Conservation (phyloP, 2,797 vertebrate genomes). For the Pempheris klunzingeri region DNA sequence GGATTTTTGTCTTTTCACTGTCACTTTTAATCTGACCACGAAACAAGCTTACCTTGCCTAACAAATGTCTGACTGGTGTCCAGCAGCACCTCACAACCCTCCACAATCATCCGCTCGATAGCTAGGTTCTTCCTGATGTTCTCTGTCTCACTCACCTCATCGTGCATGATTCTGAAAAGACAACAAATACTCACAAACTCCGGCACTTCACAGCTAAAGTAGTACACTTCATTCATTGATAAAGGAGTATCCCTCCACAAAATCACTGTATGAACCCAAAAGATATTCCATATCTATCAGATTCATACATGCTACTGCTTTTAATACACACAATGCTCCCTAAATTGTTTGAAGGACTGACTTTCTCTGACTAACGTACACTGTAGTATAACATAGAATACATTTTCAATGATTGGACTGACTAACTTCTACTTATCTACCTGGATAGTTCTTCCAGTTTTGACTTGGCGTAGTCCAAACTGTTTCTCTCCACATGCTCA, state of each 20-base stretch:
- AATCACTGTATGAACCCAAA: neutral
- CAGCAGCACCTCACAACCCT: constrained; percentile 97
- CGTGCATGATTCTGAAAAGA: constrained; percentile 94
- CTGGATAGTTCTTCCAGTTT: constrained; percentile 98
- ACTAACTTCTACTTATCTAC: constrained; percentile 72
- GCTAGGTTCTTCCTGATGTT: constrained; percentile 98
- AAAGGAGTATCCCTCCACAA: neutral
- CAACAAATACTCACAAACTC: neutral
- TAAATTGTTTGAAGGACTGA: neutral
- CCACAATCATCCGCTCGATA: constrained; percentile 97
- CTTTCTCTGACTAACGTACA: neutral
- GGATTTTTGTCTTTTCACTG: neutral
- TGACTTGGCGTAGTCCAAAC: constrained; percentile 97
- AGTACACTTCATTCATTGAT: neutral
- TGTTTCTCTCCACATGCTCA: constrained; percentile 97
- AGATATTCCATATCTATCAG: neutral
- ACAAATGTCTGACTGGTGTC: constrained; percentile 99
- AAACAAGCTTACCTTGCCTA: constrained; percentile 89
- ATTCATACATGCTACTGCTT: neutral
- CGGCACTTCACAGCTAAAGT: neutral
- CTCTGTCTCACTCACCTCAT: constrained; percentile 98
- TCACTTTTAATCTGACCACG: neutral
- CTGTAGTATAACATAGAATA: neutral
- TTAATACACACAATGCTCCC: neutral
- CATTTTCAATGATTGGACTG: neutral